Base-by-base conservation (phyloP, 1,140 invertebrate genomes). In the Drosophila sproati region DNA sequence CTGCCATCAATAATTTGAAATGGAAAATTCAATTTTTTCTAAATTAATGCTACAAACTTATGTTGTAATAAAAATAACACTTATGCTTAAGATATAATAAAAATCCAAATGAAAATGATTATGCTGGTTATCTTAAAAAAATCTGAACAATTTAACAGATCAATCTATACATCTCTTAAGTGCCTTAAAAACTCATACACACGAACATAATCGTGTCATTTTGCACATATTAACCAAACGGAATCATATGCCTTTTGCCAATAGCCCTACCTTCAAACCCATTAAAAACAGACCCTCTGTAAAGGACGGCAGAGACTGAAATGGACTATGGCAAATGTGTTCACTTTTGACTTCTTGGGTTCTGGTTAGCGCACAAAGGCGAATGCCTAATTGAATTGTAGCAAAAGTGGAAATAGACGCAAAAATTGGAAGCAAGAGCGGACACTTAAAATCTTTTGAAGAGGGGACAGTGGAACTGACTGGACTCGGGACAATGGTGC, bases 381-480 rank as follows among this genome's bases (percentile, higher is more conserved):
- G 63, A 73, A 62, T 60, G 76, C 52, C 70, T 87, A 88, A 88
- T 88, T 88, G 80, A 88, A 88, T 88, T 88, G 83, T 88, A 74
- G 60, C 64, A 80, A 79, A 73, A 81, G 52, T 63, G 31, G 20
- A 48, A 55, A 56, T 51, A 69, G 37, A 63, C 67, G 41, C 28
- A 51, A 62, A 43, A 85, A 69, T 66, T 71, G 60, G 50, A 20
- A 70, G 32, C 32, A 54, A 39, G 39, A 39, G 61, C 67, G 54
- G 67, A 76, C 73, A 85, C 51, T 82, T 57, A 56, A 50, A 82
- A 70, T 70, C 61, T 78, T 83, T 80, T 85, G 77, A 74, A 66
- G 54, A 51, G 43, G 37, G 12, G 54, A 39, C 39, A 45, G 34
- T 39, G 28, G 52, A 31, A 63, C 50, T 45, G 35, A 35, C 57